phyloP scores from a whole-genome alignment of 2,888 invertebrate genomes.

The Cryptocephalus moraei region DNA sequence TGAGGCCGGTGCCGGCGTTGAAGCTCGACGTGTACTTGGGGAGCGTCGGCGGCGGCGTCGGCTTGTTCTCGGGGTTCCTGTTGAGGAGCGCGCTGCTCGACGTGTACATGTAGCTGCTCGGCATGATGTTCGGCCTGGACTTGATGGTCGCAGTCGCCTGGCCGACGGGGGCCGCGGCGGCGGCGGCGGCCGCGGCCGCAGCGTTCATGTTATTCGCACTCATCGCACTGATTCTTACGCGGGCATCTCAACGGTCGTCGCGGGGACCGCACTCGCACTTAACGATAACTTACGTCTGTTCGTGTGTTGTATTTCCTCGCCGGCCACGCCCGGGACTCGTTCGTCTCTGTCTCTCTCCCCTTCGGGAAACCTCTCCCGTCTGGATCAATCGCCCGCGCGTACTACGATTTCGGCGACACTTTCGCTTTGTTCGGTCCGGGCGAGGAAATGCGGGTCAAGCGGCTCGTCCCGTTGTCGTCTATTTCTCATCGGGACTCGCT shows the following conservation, averaged over 20 bases:
- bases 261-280: too few species aligned
- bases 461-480: too few species aligned
- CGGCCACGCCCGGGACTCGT: constrained; percentile 34
- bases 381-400: constrained; percentile 4
- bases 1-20: constrained; percentile 56
- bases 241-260: constrained; percentile 2
- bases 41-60: constrained; percentile 67
- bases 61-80: constrained; percentile 44
- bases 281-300: not conserved
- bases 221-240: constrained; percentile 20
- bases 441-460: too few species aligned
- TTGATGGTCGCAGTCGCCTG: constrained; percentile 39
- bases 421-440: too few species aligned
- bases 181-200: constrained; percentile 10
- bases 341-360: not conserved
- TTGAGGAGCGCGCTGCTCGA: constrained; percentile 52
- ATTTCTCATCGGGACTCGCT: too few species aligned
- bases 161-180: constrained; percentile 25
- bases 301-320: constrained; percentile 22
- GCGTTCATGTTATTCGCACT: constrained; percentile 38
- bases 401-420: not conserved
- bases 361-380: constrained; percentile 4
- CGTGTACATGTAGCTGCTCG: constrained; percentile 54
- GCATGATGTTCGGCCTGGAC: constrained; percentile 40
- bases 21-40: constrained; percentile 73